phyloP scores from a whole-genome alignment of 2,797 vertebrate genomes.

The Nothura maculosa region DNA sequence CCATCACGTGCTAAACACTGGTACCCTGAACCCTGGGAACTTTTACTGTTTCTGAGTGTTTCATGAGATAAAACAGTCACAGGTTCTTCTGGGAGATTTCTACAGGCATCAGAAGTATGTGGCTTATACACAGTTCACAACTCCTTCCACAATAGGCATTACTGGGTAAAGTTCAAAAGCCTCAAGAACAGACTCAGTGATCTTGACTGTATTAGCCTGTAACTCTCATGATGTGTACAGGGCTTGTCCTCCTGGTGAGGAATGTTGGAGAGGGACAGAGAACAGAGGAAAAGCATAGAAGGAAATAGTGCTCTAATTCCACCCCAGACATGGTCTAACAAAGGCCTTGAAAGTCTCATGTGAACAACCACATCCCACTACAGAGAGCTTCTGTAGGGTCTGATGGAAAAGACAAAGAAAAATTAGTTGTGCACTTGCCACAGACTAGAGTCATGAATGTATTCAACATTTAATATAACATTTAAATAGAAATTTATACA shows the following conservation, averaged over 20 bases:
- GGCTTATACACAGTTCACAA: neutral
- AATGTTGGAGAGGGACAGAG: neutral
- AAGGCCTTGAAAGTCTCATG: neutral
- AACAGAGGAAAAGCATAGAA: neutral
- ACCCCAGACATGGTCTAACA: neutral
- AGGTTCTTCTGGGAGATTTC: constrained; percentile 23
- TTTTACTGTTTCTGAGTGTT: neutral
- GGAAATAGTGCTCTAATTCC: neutral
- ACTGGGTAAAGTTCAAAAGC: neutral
- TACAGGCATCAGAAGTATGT: neutral
- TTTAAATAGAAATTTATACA: neutral
- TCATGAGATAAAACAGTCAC: neutral
- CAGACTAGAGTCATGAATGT: neutral
- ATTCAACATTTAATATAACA: neutral
- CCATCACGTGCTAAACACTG: neutral
- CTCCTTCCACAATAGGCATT: neutral
- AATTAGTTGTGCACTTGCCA: neutral
- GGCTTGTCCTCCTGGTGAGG: neutral
- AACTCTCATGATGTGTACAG: neutral
- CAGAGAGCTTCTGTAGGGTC: neutral
- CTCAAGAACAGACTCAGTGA: neutral
- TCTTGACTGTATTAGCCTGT: neutral
- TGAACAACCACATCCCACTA: neutral
- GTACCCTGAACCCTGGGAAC: neutral
- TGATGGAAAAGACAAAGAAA: neutral